Conservation (phyloP, 2,888 invertebrate genomes). For the Tenthredo mesomela region DNA sequence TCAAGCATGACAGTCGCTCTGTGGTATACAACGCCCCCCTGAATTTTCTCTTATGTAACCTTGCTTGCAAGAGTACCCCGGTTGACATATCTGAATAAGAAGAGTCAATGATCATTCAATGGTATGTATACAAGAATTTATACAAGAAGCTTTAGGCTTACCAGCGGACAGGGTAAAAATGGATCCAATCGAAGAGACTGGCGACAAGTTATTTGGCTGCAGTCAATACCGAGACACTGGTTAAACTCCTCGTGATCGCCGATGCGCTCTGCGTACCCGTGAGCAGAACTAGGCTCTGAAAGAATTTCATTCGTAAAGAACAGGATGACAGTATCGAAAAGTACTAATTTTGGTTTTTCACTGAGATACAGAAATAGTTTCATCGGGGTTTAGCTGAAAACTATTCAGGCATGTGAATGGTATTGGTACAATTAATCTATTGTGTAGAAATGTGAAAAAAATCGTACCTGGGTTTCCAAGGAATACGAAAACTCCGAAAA, state of each 20-base stretch:
- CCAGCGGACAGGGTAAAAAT: background rate
- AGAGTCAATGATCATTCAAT: background rate
- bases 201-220: background rate
- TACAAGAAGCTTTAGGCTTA: background rate
- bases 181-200: too few species aligned
- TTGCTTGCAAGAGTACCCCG: background rate
- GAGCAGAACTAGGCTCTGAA: background rate
- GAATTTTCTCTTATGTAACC: background rate
- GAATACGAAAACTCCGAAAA: background rate
- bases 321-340: background rate
- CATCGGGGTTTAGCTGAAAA: background rate
- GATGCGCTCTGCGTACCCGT: background rate
- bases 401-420: background rate
- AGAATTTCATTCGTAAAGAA: background rate
- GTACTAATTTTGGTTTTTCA: too few species aligned
- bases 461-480: background rate
- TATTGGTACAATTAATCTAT: background rate
- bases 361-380: background rate
- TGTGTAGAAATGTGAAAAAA: background rate
- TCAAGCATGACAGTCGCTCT: too few species aligned
- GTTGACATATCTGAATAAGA: background rate
- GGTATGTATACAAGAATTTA: background rate
- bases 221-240: background rate
- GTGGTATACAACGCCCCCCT: background rate
- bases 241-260: background rate